phyloP scores from a whole-genome alignment of 2,113 vertebrate species.

The Sceloporus tristichus region DNA sequence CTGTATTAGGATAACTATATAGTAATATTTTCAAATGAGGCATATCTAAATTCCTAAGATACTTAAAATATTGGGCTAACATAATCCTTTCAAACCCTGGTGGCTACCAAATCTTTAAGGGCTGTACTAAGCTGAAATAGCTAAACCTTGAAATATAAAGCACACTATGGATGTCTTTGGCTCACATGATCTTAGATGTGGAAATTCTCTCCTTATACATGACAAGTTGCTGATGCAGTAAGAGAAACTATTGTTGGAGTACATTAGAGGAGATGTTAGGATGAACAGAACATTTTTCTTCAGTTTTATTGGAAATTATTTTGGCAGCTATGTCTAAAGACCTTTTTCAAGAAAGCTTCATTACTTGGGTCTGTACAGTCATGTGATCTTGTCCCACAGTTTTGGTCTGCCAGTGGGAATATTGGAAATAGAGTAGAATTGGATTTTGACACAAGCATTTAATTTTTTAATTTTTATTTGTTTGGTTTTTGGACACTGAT shows the following conservation, averaged over 20 bases:
- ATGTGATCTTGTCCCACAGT: constrained; percentile 37
- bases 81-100: neutral
- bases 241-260: neutral
- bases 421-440: constrained; percentile 39
- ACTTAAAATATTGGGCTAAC: neutral
- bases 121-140: constrained; percentile 47
- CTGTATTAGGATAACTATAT: neutral
- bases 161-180: neutral
- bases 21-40: neutral
- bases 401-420: constrained; percentile 33
- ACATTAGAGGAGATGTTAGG: constrained; percentile 24
- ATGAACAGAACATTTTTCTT: constrained; percentile 28
- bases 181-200: neutral
- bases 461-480: constrained; percentile 22
- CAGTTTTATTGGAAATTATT: constrained; percentile 48
- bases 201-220: neutral
- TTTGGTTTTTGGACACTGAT: constrained; percentile 66
- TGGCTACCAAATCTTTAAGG: constrained; percentile 53
- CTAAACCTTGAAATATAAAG: constrained; percentile 23
- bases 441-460: constrained; percentile 57
- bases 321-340: constrained; percentile 54
- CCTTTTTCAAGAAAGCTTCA: constrained; percentile 10
- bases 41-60: constrained; percentile 12
- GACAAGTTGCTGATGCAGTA: neutral
- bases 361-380: constrained; percentile 47